Conservation (phyloP, 1,140 invertebrate genomes). For the Trichonephila clavata region DNA sequence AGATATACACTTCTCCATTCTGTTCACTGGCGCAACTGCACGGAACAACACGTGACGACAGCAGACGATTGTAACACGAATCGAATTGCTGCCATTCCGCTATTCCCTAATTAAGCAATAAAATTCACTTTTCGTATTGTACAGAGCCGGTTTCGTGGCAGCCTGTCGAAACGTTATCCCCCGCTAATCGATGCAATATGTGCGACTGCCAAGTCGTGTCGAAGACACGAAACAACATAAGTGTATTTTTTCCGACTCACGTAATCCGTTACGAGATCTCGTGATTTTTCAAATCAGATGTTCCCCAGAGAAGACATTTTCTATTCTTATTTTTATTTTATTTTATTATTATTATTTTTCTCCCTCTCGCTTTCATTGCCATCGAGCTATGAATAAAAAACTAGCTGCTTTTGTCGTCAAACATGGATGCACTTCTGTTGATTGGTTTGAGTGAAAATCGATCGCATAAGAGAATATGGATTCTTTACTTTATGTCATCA, state of each 20-base stretch:
- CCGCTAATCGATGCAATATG: not conserved
- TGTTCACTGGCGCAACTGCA: not conserved
- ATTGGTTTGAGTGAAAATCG: not conserved
- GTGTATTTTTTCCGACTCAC: constrained; percentile 11
- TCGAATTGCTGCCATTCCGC: not conserved
- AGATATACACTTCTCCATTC: not conserved
- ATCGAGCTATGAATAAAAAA: not conserved
- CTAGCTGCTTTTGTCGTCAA: not conserved
- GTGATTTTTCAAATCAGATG: constrained; percentile 30
- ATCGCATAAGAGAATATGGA: not conserved
- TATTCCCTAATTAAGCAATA: constrained; percentile 37
- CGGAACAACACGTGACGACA: not conserved
- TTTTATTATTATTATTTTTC: not conserved
- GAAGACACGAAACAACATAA: not conserved
- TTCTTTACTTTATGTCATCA: not conserved
- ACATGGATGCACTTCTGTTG: not conserved
- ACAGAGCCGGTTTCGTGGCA: not conserved
- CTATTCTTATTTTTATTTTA: not conserved
- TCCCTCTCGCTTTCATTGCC: not conserved
- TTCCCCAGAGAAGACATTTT: not conserved
- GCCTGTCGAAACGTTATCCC: not conserved
- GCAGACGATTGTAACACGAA: constrained; percentile 13
- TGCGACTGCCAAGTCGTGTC: not conserved
- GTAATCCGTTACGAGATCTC: not conserved
- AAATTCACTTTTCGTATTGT: constrained; percentile 29